Percentiles rank a stretch among this genome's conserved stretches.
Evolutionary conservation across 2,113 vertebrate genomes (phyloP).

Genomic region (Oenanthe oenanthe): DNA sequence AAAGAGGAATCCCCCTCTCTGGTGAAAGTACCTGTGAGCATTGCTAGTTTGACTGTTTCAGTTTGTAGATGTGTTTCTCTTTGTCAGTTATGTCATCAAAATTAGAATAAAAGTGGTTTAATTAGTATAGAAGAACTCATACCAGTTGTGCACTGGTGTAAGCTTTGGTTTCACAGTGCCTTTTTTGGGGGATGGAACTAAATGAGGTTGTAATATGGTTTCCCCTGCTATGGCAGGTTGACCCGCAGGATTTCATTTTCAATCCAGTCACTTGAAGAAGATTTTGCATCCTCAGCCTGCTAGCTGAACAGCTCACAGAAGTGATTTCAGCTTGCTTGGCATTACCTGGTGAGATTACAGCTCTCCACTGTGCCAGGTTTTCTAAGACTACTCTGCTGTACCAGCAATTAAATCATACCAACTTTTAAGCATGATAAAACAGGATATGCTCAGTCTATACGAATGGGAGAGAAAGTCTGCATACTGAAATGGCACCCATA

Average conservation of each 20-base stretch:
- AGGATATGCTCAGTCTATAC: background rate
- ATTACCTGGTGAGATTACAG: background rate
- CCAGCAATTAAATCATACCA: background rate
- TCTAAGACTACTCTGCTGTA: background rate
- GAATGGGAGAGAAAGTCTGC: background rate
- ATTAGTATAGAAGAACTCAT: background rate
- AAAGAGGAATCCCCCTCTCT: background rate
- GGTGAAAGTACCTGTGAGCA: accelerated
- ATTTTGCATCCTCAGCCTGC: background rate
- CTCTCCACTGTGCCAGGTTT: background rate
- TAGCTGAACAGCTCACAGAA: accelerated
- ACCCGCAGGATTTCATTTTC: background rate
- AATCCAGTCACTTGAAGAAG: background rate
- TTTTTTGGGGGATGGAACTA: background rate
- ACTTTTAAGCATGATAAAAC: background rate
- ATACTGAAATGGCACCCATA: background rate
- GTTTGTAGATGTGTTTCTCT: background rate
- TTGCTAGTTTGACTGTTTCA: background rate
- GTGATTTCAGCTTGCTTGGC: background rate
- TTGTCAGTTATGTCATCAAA: background rate
- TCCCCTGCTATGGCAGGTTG: background rate
- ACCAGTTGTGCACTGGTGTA: background rate
- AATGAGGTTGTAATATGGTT: background rate
- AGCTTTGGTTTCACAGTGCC: background rate
- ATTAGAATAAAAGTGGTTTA: background rate